Percentiles rank a stretch among this genome's conserved stretches.
phyloP scores from a whole-genome alignment of 2,113 vertebrate genomes.

The Nyctibius bracteatus region DNA sequence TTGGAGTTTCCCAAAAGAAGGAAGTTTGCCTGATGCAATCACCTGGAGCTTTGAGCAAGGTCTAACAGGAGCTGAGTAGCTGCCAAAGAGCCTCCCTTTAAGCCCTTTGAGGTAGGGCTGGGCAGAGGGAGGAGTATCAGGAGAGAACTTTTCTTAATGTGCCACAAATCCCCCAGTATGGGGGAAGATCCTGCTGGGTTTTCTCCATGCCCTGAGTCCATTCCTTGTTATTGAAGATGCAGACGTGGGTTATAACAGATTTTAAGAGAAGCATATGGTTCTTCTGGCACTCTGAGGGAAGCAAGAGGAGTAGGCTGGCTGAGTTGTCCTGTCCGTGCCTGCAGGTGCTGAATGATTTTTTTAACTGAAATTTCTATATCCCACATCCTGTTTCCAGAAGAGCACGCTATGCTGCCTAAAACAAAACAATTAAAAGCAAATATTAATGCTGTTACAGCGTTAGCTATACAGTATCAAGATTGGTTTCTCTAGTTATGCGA shows the following conservation, averaged over 20 bases:
- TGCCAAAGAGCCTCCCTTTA: background rate
- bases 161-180: background rate
- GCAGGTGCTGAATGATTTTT: background rate
- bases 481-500: background rate
- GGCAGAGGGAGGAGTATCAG: background rate
- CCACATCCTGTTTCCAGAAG: background rate
- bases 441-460: background rate
- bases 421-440: background rate
- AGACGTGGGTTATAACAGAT: background rate
- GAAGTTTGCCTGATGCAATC: background rate
- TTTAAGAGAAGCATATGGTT: background rate
- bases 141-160: background rate
- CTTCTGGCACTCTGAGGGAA: background rate
- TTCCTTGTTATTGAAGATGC: background rate
- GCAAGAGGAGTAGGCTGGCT: background rate
- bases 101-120: background rate
- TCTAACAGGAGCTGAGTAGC: background rate
- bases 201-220: background rate
- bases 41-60: background rate
- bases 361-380: background rate
- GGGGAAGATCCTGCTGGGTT: background rate
- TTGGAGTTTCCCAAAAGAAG: background rate
- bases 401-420: background rate
- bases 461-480: background rate
- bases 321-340: background rate